Evolutionary conservation across 2,888 invertebrate species (phyloP).

Genomic region (Apotomis betuletana): DNA sequence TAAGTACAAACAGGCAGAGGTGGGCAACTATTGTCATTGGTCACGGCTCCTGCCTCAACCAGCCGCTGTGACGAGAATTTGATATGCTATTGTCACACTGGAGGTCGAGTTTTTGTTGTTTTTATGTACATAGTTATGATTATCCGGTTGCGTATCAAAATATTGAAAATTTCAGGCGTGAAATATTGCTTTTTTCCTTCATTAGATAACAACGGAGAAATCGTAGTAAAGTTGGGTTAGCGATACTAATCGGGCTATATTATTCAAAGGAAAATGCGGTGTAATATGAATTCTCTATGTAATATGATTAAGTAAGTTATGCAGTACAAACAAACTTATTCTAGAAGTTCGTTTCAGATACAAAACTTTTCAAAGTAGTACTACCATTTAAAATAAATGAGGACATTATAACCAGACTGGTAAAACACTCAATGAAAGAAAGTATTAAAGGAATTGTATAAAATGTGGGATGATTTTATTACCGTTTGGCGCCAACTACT

Average conservation of each 20-base stretch:
- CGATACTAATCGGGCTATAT: constrained; percentile 6
- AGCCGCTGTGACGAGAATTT: constrained; percentile 45
- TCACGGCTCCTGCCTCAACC: constrained; percentile 41
- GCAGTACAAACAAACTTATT: too few relatives aligned
- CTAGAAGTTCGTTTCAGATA: too few relatives aligned
- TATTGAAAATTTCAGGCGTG: constrained; percentile 33
- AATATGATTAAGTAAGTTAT: too few relatives aligned
- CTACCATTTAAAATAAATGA: too few relatives aligned
- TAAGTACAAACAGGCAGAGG: constrained; percentile 40
- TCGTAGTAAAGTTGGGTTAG: background rate
- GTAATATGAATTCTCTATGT: background rate
- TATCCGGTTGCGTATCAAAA: constrained; percentile 37
- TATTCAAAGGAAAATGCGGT: constrained; percentile 15
- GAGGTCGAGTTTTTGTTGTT: constrained; percentile 39
- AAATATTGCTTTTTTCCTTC: constrained; percentile 30
- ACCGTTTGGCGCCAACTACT: too few relatives aligned
- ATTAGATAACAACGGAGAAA: constrained; percentile 27
- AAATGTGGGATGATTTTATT: too few relatives aligned
- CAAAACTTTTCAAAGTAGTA: too few relatives aligned
- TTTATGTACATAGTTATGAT: constrained; percentile 34
- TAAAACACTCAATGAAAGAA: too few relatives aligned
- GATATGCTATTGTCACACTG: constrained; percentile 45
- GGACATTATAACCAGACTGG: too few relatives aligned
- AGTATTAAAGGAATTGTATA: too few relatives aligned
- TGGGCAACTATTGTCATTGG: constrained; percentile 43